Conservation (phyloP, 2,797 vertebrate genomes). For the Cygnus olor region DNA sequence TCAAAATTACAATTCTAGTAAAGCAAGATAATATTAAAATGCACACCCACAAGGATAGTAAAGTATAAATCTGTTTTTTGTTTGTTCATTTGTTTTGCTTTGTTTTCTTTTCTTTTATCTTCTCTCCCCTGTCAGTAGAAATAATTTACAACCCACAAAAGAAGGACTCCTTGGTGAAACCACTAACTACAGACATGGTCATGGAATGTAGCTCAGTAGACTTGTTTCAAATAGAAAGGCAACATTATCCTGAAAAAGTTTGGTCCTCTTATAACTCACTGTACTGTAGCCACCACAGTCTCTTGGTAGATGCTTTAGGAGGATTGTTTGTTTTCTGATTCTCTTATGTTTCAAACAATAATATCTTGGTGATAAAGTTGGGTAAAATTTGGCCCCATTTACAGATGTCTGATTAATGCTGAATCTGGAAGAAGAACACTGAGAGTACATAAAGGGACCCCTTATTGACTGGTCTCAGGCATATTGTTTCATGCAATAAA, state of each 20-base stretch:
- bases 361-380: conserved; percentile 59
- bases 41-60: conserved; percentile 77
- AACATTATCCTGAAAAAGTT: conserved; percentile 82
- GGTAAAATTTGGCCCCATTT: conserved; percentile 69
- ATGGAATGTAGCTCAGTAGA: conserved; percentile 85
- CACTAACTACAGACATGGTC: conserved; percentile 79
- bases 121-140: conserved; percentile 77
- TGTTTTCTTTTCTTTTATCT: not conserved
- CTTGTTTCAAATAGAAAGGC: conserved; percentile 83
- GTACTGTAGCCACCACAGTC: conserved; percentile 77
- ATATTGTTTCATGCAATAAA: conserved; percentile 60
- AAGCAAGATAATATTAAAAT: conserved; percentile 81
- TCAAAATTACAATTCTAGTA: conserved; percentile 76
- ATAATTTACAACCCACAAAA: conserved; percentile 81
- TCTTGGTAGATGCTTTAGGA: conserved; percentile 62
- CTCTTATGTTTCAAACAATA: conserved; percentile 48
- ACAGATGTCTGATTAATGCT: conserved; percentile 51
- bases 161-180: conserved; percentile 79
- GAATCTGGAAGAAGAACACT: conserved; percentile 66
- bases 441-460: conserved; percentile 38
- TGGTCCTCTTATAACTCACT: conserved; percentile 85
- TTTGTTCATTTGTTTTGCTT: not conserved
- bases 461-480: conserved; percentile 40
- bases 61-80: conserved; percentile 76
- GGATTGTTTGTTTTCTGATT: conserved; percentile 9